Conservation (phyloP, 1,140 invertebrate genomes). For the Aphis gossypii region DNA sequence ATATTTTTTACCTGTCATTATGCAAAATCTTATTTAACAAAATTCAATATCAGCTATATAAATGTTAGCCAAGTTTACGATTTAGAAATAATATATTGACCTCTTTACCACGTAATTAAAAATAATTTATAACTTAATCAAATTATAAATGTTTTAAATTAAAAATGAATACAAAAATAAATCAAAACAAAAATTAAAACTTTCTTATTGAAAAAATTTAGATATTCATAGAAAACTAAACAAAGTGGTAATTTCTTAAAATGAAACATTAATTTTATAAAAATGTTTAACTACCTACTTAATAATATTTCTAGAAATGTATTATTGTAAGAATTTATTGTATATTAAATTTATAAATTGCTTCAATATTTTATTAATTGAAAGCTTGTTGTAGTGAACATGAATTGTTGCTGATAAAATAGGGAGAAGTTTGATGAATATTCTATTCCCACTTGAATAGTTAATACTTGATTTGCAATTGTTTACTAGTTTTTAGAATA, state of each 20-base stretch:
- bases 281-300: background rate
- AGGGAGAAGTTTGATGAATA: background rate
- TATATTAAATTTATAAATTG: no score
- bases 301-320: background rate
- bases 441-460: background rate
- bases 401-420: background rate
- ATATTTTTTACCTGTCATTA: background rate
- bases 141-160: background rate
- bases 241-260: background rate
- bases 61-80: background rate
- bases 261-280: background rate
- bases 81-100: background rate
- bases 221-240: background rate
- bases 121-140: background rate
- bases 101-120: background rate
- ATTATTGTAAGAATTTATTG: background rate
- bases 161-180: background rate
- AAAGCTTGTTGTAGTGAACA: background rate
- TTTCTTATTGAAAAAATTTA: background rate
- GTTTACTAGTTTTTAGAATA: background rate
- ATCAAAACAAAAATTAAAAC: background rate
- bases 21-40: background rate
- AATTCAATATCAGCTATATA: background rate
- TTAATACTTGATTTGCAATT: background rate
- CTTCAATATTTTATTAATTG: background rate